Percentiles rank a stretch among this genome's conserved stretches.
Conservation (phyloP, 2,113 vertebrate genomes). For the Craseonycteris thonglongyai region DNA sequence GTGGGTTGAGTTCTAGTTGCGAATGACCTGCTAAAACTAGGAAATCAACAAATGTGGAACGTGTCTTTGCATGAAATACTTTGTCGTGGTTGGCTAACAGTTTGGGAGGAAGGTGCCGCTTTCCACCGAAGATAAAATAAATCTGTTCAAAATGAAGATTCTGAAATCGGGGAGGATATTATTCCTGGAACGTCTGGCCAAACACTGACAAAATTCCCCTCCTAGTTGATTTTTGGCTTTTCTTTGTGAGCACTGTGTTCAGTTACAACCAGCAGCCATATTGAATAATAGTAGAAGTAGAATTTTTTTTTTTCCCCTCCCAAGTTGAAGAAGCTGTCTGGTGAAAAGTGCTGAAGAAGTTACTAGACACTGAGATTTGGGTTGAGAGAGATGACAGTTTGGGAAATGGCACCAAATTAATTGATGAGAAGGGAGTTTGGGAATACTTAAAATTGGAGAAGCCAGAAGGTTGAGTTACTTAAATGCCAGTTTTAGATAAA, state of each 20-base stretch:
- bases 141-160: not conserved
- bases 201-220: not conserved
- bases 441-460: not conserved
- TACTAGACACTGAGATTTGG: not conserved
- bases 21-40: not conserved
- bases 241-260: constrained; percentile 39
- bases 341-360: constrained; percentile 8
- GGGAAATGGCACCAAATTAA: not conserved
- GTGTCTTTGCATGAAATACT: not conserved
- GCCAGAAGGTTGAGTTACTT: not conserved
- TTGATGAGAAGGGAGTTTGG: not conserved
- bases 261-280: constrained; percentile 51
- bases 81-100: not conserved
- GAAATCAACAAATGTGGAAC: not conserved
- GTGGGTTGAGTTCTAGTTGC: not conserved
- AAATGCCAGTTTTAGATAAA: not conserved
- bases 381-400: not conserved
- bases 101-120: not conserved
- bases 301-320: not conserved
- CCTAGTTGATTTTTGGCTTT: not conserved
- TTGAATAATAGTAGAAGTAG: constrained; percentile 39
- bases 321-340: not conserved
- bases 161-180: not conserved
- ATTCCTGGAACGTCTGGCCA: not conserved
- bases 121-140: not conserved